These are phyloP conservation scores for Lepidochitona cinerea DNA, from an alignment of 2,888 invertebrate genomes.

Conservation along the genomic window DNA sequence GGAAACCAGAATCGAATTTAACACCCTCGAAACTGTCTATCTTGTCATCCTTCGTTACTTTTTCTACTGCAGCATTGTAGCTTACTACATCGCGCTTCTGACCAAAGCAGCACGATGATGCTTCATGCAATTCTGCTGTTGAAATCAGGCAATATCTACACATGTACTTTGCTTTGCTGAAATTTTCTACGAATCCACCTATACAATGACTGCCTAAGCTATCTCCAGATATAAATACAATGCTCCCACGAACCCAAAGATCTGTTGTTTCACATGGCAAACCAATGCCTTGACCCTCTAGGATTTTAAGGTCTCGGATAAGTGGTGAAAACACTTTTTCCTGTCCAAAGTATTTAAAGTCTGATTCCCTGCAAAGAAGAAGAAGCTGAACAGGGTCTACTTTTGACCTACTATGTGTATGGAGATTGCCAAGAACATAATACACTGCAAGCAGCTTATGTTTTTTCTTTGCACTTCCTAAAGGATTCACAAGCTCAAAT, in stretches of 20 bases:
- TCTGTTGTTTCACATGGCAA: neutral
- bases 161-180: neutral
- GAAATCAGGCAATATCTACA: constrained; percentile 6
- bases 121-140: neutral
- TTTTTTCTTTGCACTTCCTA: constrained; percentile 2
- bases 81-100: neutral
- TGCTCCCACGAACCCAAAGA: neutral
- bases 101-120: neutral
- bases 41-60: neutral
- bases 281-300: neutral
- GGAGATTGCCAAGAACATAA: neutral
- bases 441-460: neutral
- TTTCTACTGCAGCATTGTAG: neutral
- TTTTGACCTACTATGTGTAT: neutral
- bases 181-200: constrained; percentile 3
- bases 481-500: neutral
- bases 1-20: neutral
- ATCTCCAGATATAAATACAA: neutral
- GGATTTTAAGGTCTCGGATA: neutral
- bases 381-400: neutral
- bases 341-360: neutral
- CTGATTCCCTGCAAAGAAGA: neutral
- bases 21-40: neutral
- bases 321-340: neutral
- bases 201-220: constrained; percentile 10